Conservation (phyloP, 53 echinoderm and acorn worm species). For the Echinarachnius parma region DNA sequence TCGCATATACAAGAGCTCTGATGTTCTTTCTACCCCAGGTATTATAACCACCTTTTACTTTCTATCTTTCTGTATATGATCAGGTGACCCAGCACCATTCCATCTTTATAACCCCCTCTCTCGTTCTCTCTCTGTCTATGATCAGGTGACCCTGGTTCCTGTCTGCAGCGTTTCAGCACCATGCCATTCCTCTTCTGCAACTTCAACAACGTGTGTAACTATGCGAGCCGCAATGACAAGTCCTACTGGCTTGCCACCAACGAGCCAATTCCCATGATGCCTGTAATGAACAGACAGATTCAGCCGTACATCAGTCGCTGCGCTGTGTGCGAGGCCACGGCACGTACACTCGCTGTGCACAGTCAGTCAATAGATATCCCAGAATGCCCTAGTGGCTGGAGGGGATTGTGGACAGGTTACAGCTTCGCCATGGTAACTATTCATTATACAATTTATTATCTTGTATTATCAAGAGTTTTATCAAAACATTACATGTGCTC, state of each 20-base stretch:
- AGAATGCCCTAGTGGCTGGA: slow-evolving; percentile 71
- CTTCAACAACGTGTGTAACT: slow-evolving; percentile 85
- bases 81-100: no score
- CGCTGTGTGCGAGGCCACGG: slow-evolving; percentile 76
- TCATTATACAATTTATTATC: no score
- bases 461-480: no score
- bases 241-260: slow-evolving; percentile 95
- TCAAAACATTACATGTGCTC: no score
- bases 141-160: slow-evolving; percentile 85
- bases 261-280: slow-evolving; percentile 95
- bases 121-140: no score
- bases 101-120: no score
- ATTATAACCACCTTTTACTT: no score
- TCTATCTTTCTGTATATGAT: no score
- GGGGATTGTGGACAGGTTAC: slow-evolving; percentile 80
- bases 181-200: slow-evolving; percentile 99
- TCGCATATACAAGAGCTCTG: no score
- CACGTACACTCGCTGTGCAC: slow-evolving; percentile 76
- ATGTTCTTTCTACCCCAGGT: no score
- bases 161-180: slow-evolving; percentile 94
- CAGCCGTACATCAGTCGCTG: slow-evolving; percentile 93
- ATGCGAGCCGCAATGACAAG: slow-evolving; percentile 93
- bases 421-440: slow-evolving; percentile 99
- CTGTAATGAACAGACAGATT: slow-evolving; percentile 59
- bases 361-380: slow-evolving; percentile 80